Evolutionary conservation across 2,797 vertebrate genomes (phyloP), one percentile per base, ranked within the genome.

Genomic region (Oreortyx pictus): DNA sequence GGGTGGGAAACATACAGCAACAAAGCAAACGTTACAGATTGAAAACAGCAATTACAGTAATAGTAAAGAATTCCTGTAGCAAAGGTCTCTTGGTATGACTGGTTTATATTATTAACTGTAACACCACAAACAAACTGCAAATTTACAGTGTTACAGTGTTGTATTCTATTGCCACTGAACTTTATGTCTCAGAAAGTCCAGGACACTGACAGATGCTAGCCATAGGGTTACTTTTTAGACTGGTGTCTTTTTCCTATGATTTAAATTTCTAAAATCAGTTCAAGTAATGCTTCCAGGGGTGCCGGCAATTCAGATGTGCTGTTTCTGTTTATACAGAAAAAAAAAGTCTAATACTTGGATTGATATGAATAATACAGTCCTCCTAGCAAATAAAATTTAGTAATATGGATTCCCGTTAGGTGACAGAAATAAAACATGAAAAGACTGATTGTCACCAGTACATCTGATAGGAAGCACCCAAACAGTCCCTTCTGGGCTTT

Each of bases 301-400:
- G 37, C 20, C 73, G 14, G 19, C n/a, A 79, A 37, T 79, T 73
- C 6, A 84, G 15, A 60, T 20, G 2, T 46, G 61, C 77, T 92
- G 20, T 74, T 86, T 79, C 50, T 87, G 33, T 86, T 95, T 92
- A 79, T 82, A 82, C 6, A 76, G 27, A 82, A 15, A 83, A 82
- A 15, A 83, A 88, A 80, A 78, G 16, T 59, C 35, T 68, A 79
- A 68, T 77, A 60, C 43, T 29, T 71, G 19, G 11, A 15, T 72
- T 84, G 59, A 31, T 0, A 0, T 2, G 1, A 75, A 70, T 87
- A 91, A 87, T 75, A 37, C 47, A 94, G 37, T 27, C 73, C 62
- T 92, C 57, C 19, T 35, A 78, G 82, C 35, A 91, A 95, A 90
- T 22, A 11, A 50, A 50, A 13, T 13, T 66, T 73, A 75, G 62